Base-by-base conservation (phyloP, 2,113 vertebrate genomes). In the Nycticorax nycticorax region DNA sequence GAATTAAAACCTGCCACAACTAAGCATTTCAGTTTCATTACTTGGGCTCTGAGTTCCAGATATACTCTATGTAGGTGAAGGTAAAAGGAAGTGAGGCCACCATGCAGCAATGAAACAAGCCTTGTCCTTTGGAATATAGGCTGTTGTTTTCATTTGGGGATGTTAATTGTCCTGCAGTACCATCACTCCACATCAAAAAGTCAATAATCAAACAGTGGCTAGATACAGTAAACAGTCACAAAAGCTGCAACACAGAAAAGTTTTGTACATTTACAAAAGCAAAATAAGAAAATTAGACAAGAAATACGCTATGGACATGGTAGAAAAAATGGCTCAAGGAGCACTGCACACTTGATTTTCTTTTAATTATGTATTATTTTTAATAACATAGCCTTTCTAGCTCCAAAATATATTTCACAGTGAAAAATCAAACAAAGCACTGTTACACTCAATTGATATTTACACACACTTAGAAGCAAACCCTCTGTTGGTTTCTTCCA, bases 351-450 rank as follows among this genome's bases (percentile, higher is more conserved):
- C 53, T 81, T 85, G 41, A 59, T 81, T 59, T 71, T 59, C 35
- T 88, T 96, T 92, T 90, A 93, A 96, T 92, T 69, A 39, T 26
- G 48, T 73, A 55, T 75, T 80, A 23, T 27, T 96, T 95, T 91
- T 75, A 96, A 94, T 92, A 93, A 83, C 93, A 94, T 74, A 92
- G 59, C 27, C 64, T 96, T 89, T 93, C 85, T 94, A 96, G 81
- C 82, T 96, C 85, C 91, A 93, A 96, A 97, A 97, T 84, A 85
- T 87, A 92, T 90, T 93, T 97, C 93, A 97, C 96, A 94, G 96
- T 96, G 94, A 83, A 90, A 93, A 91, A 95, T 75, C 47, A 92
- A 92, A 95, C 37, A 73, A 78, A 96, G 19, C 89, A 94, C 79
- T 77, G 86, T 85, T 82, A 90, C 82, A 95, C 71, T 67, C 47